Conservation (phyloP, 2,888 invertebrate species). For the Philereme vetulata region DNA sequence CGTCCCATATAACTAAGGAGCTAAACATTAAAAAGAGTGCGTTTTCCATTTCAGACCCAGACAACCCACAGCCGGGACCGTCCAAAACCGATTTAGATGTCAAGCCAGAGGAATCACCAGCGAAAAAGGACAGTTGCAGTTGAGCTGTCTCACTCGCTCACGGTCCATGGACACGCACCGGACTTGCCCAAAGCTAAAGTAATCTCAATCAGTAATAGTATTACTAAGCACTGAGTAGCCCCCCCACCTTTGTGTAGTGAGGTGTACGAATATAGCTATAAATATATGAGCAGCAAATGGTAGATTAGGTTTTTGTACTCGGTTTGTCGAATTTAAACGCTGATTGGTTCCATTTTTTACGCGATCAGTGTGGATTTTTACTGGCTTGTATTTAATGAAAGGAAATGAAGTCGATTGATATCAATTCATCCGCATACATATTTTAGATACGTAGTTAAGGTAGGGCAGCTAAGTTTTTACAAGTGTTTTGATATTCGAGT, state of each 20-base stretch:
- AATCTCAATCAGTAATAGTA: constrained; percentile 78
- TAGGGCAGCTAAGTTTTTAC: constrained; percentile 26
- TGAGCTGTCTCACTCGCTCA: constrained; percentile 64
- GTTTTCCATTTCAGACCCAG: constrained; percentile 58
- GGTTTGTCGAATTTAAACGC: constrained; percentile 30
- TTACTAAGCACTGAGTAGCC: constrained; percentile 68
- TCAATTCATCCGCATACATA: constrained; percentile 12
- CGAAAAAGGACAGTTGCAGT: constrained; percentile 67
- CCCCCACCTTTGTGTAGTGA: constrained; percentile 55
- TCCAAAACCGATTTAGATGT: constrained; percentile 58
- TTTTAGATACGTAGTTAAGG: constrained; percentile 5
- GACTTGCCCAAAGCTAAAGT: constrained; percentile 78
- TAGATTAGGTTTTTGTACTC: constrained; percentile 32
- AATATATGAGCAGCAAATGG: constrained; percentile 32
- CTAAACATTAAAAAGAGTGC: not conserved
- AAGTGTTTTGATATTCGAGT: constrained; percentile 32
- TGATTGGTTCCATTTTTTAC: constrained; percentile 8
- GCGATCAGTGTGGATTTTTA: constrained; percentile 17
- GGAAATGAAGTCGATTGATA: constrained; percentile 15
- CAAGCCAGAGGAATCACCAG: constrained; percentile 50
- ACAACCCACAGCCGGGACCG: constrained; percentile 59
- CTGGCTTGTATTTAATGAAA: constrained; percentile 14
- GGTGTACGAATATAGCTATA: constrained; percentile 57
- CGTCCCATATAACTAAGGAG: too few species aligned
- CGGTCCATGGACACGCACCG: constrained; percentile 57